These are phyloP conservation scores for Pantala flavescens DNA, from an alignment of 1,140 invertebrate genomes.

Conservation along the genomic window DNA sequence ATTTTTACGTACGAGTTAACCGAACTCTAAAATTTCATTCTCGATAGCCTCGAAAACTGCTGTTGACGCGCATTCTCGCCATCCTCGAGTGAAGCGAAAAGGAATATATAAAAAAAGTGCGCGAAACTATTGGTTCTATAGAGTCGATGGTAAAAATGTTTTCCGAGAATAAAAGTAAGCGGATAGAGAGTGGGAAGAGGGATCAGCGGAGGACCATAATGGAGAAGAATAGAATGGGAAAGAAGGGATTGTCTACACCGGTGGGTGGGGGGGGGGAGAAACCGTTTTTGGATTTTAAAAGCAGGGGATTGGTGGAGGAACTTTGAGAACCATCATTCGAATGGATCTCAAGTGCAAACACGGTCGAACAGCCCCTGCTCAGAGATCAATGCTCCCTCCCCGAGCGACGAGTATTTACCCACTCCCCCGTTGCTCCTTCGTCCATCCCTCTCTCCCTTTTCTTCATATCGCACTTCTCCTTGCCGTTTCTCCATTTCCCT, in stretches of 20 bases:
- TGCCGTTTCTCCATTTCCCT: background rate
- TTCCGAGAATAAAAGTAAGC: background rate
- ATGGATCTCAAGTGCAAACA: slow-evolving; percentile 9
- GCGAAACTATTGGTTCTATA: background rate
- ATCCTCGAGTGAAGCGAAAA: too few species aligned
- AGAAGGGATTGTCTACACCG: background rate
- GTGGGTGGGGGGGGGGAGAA: background rate
- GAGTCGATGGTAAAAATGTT: background rate
- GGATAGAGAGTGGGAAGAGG: background rate
- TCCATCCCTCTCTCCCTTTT: background rate
- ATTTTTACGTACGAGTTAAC: too few species aligned
- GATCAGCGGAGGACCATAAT: background rate
- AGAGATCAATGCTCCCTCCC: background rate
- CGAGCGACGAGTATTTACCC: too few species aligned
- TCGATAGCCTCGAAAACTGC: too few species aligned
- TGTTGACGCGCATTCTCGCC: too few species aligned
- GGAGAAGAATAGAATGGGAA: background rate
- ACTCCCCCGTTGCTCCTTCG: background rate
- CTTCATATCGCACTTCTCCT: background rate
- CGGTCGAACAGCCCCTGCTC: background rate
- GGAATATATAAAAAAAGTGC: too few species aligned
- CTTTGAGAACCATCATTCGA: background rate
- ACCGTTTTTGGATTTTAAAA: slow-evolving; percentile 4
- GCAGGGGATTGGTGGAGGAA: background rate
- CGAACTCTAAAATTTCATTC: too few species aligned